A percentile compares a stretch with the other conserved stretches of the same genome.
phyloP scores from a whole-genome alignment of 2,888 invertebrate genomes.

The Agrotis puta region DNA sequence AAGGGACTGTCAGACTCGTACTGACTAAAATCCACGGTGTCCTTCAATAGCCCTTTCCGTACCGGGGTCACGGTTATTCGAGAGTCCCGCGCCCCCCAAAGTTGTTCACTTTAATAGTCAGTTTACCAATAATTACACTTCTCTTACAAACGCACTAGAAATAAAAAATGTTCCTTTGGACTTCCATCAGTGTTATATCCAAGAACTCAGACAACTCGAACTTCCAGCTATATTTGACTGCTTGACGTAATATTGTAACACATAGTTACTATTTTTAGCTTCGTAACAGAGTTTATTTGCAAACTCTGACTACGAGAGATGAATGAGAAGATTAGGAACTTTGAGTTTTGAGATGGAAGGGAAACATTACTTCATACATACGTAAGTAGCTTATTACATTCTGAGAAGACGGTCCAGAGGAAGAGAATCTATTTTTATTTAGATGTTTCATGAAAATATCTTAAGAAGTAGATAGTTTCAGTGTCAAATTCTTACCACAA shows the following conservation, averaged over 20 bases:
- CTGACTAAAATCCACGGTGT: too few species aligned
- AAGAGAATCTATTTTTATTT: background rate
- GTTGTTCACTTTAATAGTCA: background rate
- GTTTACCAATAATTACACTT: too few species aligned
- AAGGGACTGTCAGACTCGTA: too few species aligned
- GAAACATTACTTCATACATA: conserved; percentile 3
- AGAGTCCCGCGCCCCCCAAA: too few species aligned
- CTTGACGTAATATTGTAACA: conserved; percentile 27
- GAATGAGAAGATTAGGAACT: conserved; percentile 9
- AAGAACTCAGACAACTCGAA: conserved; percentile 22
- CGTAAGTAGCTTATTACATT: conserved; percentile 6
- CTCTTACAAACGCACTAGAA: background rate
- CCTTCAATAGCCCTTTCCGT: too few species aligned
- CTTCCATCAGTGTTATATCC: conserved; percentile 11
- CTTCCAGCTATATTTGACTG: conserved; percentile 31
- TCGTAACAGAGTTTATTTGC: conserved; percentile 30
- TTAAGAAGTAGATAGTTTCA: background rate
- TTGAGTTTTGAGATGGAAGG: conserved; percentile 1
- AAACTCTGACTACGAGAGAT: conserved; percentile 13
- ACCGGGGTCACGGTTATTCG: too few species aligned
- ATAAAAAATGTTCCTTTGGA: conserved; percentile 15
- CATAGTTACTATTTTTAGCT: conserved; percentile 22
- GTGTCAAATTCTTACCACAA: background rate
- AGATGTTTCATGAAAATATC: background rate
- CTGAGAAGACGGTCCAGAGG: background rate